These are phyloP conservation scores for Pseudonaja textilis DNA, from an alignment of 2,113 vertebrate species.

Conservation along the genomic window DNA sequence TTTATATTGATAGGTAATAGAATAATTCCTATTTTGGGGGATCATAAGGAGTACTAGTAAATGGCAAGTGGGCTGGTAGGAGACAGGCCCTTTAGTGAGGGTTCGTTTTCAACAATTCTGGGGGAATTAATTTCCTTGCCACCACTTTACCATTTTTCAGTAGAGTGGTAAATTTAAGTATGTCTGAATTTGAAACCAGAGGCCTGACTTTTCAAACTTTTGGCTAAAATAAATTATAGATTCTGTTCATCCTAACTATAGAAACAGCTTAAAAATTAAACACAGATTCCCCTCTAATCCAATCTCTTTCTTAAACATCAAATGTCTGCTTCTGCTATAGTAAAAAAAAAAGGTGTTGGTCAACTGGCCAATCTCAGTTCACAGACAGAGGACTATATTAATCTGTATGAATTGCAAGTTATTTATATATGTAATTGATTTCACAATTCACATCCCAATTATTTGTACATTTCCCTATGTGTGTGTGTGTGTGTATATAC, in stretches of 20 bases:
- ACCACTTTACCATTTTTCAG: background rate
- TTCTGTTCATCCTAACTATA: background rate
- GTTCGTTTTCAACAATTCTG: background rate
- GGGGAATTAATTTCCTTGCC: background rate
- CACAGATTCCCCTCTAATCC: background rate
- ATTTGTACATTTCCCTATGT: background rate
- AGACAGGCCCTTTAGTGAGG: background rate
- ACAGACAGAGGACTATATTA: background rate
- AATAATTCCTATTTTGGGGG: background rate
- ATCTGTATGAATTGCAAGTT: background rate
- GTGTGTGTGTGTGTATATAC: too few relatives aligned
- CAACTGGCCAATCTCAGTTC: background rate
- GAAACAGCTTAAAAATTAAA: background rate
- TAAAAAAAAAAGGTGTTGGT: background rate
- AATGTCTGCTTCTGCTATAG: background rate
- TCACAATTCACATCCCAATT: background rate
- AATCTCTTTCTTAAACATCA: background rate
- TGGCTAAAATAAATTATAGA: background rate
- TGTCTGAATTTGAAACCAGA: background rate
- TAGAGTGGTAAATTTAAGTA: background rate
- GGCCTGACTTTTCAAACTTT: background rate
- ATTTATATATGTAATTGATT: background rate
- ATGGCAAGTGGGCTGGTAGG: background rate
- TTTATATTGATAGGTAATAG: background rate
- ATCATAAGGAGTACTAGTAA: background rate